Conservation (phyloP, 2,888 invertebrate genomes). For the Dendrolimus pini region DNA sequence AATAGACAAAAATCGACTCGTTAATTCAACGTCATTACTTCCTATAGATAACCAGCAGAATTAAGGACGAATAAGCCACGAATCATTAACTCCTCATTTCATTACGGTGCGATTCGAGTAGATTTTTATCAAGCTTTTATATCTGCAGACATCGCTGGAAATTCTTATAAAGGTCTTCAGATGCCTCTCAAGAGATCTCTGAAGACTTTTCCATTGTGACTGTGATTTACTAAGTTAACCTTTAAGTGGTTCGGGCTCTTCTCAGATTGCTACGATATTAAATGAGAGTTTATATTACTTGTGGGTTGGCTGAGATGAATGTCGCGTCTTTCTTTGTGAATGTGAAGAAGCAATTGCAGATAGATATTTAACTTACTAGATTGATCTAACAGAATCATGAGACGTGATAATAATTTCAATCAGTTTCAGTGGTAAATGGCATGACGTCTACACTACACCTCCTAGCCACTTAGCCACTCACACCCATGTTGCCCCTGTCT, state of each 20-base stretch:
- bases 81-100: slow-evolving; percentile 50
- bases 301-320: slow-evolving; percentile 7
- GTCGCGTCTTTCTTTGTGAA: background rate
- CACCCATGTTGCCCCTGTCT: no score
- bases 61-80: slow-evolving; percentile 42
- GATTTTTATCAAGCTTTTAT: slow-evolving; percentile 29
- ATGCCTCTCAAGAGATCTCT: slow-evolving; percentile 9
- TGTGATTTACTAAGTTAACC: background rate
- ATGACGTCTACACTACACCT: no score
- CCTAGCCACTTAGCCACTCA: no score
- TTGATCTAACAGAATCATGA: no score
- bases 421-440: no score
- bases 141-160: slow-evolving; percentile 15
- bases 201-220: slow-evolving; percentile 15
- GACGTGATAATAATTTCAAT: no score
- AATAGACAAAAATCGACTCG: slow-evolving; percentile 16
- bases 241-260: background rate
- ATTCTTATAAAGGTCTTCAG: slow-evolving; percentile 16
- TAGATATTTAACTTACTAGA: background rate
- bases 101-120: slow-evolving; percentile 27
- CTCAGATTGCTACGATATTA: slow-evolving; percentile 3
- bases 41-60: slow-evolving; percentile 29
- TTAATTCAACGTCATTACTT: slow-evolving; percentile 30
- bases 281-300: background rate
- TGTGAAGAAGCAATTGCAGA: background rate